Base-by-base conservation (phyloP, 2,888 invertebrate genomes). In the Gnatocerus cornutus region DNA sequence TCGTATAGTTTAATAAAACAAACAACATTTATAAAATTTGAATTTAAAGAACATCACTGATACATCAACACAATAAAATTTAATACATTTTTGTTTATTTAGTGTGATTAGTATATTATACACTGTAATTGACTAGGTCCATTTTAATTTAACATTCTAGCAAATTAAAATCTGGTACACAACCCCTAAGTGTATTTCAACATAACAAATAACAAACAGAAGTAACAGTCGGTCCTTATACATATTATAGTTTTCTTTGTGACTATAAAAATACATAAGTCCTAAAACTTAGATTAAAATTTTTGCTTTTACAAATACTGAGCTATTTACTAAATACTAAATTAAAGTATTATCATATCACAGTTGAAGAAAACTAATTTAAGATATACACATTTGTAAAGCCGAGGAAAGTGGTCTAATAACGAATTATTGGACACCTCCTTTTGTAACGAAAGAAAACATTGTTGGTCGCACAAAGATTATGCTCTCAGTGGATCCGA, bases 61-160 rank as follows among this genome's bases (percentile, higher is more conserved):
- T 58, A 69, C 69, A 69, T 64, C 59, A 69, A 69, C 64, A 69
- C 69, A 70, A 67, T 59, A 52, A 56, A 62, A 70, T 58, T n/a
- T 37, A 53, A 45, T 68, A 68, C 58, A 59, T 67, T 29, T 33
- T 67, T 67, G 58, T 56, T 50, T 63, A 65, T 69, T 39, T 59
- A 61, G 12, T 53, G 30, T 53, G 52, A 63, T 63, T 63, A 63
- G 14, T 63, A 50, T 43, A 55, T 61, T 63, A 62, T 63, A 65
- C 65, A 66, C 59, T 45, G 43, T 70, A 70, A 70, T 70, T 70
- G 70, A 70, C 70, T 70, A 70, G 67, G 62, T 62, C 70, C 70
- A 48, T 66, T 61, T 66, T 59, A 43, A 46, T 46, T 65, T 58
- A 45, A 56, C 48, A 27, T 27, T 14, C 52, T 62, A 39, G 7